Evolutionary conservation across 1,140 invertebrate species (phyloP), one percentile per base, ranked within the genome.

Genomic region (Sitophilus oryzae): DNA sequence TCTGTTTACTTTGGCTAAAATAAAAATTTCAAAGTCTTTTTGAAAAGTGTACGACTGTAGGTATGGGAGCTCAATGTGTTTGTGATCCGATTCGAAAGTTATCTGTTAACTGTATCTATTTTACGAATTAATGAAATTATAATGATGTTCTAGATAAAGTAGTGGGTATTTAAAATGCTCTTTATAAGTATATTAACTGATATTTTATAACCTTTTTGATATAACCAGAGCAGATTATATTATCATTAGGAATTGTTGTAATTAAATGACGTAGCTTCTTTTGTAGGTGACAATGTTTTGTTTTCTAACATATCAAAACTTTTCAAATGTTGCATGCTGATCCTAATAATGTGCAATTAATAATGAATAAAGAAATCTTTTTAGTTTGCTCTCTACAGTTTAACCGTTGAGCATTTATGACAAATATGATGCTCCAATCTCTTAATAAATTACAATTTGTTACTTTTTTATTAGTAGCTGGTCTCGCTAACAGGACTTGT

Each of bases 401-500:
- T 30, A 52, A 30, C 21, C n/a, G 36, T 53, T 19, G 16, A 34
- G 50, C 42, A 46, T 41, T 30, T 3, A 47, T 58, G 48, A 52
- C 48, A 58, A 41, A 42, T 15, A 42, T 4, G 20, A 30, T 20
- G 35, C 34, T 44, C 15, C 16, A 36, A 14, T 22, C 38, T 51
- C 37, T 22, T 52, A 50, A 49, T 20, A 36, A 53, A 46, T 49
- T 37, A 38, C 15, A 25, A 52, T 25, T 62, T 61, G 63, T 66
- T 65, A 63, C 62, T 66, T 62, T 63, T 63, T 60, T 56, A 57
- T 61, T 60, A 34, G 57, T 65, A 63, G 52, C 60, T 66, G 66
- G 64, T 68, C 66, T 68, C 66, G 65, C 65, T 68, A 68, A 67
- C 67, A 68, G 65, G 61, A 66, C 60, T 68, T 68, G 67, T 68